A percentile compares a stretch with the other conserved stretches of the same genome.
Conservation (phyloP, 2,888 invertebrate species). For the Cenopis cana region DNA sequence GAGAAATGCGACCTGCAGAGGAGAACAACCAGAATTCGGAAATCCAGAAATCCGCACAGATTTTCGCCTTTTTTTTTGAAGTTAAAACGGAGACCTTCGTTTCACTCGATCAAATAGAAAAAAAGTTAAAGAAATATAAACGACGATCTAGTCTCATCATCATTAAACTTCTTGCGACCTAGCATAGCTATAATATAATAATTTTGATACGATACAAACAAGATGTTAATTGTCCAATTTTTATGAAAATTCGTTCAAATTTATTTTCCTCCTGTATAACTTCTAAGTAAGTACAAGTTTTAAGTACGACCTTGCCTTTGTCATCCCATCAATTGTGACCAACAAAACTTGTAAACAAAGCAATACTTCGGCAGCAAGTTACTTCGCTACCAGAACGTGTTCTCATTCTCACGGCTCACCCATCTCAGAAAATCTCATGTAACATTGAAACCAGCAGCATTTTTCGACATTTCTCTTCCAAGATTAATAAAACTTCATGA, state of each 20-base stretch:
- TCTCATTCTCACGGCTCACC: too few species aligned
- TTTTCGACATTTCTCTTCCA: background rate
- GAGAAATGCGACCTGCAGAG: too few species aligned
- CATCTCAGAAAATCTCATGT: background rate
- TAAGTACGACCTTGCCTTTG: background rate
- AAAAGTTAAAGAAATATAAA: too few species aligned
- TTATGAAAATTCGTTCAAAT: background rate
- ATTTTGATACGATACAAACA: background rate
- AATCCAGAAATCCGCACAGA: too few species aligned
- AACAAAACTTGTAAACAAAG: constrained; percentile 15
- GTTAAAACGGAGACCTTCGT: too few species aligned
- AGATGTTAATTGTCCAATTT: background rate
- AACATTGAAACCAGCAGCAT: background rate
- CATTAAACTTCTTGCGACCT: background rate
- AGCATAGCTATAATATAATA: background rate
- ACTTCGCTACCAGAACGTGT: constrained; percentile 1
- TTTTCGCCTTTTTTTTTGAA: too few species aligned
- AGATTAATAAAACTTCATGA: constrained; percentile 16
- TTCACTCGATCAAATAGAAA: too few species aligned
- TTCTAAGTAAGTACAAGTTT: background rate
- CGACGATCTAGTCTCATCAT: too few species aligned
- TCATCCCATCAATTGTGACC: constrained; percentile 14
- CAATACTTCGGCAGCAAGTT: constrained; percentile 23
- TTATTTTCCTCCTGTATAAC: background rate
- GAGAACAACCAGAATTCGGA: too few species aligned